Evolutionary conservation across 2,113 vertebrate species (phyloP).

Genomic region (Anoplopoma fimbria): DNA sequence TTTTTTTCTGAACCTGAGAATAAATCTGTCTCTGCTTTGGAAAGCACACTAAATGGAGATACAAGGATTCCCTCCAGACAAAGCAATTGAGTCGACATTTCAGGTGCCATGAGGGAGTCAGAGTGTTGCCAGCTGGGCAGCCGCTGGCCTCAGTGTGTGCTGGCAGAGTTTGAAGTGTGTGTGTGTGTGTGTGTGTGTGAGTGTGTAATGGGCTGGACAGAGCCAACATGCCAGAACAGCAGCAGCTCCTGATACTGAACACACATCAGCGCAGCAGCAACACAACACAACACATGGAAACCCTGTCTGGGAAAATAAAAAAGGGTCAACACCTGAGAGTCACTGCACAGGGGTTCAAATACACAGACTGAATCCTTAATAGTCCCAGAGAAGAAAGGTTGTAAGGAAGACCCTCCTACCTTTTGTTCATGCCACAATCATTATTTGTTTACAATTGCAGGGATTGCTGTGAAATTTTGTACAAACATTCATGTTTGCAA

Average conservation of each 20-base stretch:
- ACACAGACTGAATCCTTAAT: neutral
- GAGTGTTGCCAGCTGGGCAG: slow-evolving; percentile 63
- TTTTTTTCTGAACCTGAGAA: slow-evolving; percentile 18
- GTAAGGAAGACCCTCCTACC: neutral
- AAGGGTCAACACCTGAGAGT: neutral
- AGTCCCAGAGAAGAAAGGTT: neutral
- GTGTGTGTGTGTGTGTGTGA: slow-evolving; percentile 31
- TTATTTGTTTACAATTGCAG: too few species aligned
- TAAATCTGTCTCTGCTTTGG: slow-evolving; percentile 30
- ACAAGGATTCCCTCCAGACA: slow-evolving; percentile 45
- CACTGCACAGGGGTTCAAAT: neutral
- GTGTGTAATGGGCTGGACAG: slow-evolving; percentile 53
- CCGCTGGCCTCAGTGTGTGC: slow-evolving; percentile 43
- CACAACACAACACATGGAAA: slow-evolving; percentile 38
- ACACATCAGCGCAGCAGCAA: slow-evolving; percentile 27
- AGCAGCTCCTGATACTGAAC: slow-evolving; percentile 50
- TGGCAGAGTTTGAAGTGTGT: slow-evolving; percentile 45
- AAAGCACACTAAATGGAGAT: slow-evolving; percentile 48
- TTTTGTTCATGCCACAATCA: neutral
- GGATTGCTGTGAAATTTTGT: too few species aligned
- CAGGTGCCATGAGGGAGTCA: slow-evolving; percentile 40
- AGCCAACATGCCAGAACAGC: slow-evolving; percentile 54
- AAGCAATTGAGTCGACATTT: slow-evolving; percentile 59
- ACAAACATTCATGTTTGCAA: too few species aligned
- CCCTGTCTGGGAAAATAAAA: slow-evolving; percentile 4